Conservation (phyloP, 2,113 vertebrate species). For the Anarrhichthys ocellatus region DNA sequence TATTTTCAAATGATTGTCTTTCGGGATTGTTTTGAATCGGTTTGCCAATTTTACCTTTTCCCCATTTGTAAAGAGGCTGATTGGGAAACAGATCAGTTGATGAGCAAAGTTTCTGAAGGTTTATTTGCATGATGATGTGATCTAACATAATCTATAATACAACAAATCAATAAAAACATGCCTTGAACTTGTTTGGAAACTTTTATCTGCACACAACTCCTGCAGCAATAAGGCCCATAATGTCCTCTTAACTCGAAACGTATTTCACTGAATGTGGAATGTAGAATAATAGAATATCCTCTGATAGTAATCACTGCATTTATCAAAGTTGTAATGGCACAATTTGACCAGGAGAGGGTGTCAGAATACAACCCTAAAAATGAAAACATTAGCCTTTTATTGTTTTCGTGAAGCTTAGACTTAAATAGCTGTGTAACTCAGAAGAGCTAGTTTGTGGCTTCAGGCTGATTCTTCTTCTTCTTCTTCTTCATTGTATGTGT, state of each 20-base stretch:
- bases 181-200: background rate
- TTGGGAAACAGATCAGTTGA: background rate
- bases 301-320: background rate
- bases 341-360: constrained; percentile 34
- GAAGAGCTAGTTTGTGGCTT: background rate
- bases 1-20: background rate
- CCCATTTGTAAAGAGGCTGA: background rate
- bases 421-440: background rate
- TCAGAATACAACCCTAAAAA: background rate
- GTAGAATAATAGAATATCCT: background rate
- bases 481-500: background rate
- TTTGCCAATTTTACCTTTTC: background rate
- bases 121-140: background rate
- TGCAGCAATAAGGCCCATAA: background rate
- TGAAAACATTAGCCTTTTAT: rapidly evolving
- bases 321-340: constrained; percentile 36
- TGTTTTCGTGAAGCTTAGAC: background rate
- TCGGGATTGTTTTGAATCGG: background rate
- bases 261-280: background rate
- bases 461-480: background rate
- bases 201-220: background rate
- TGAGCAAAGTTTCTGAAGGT: background rate
- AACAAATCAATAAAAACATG: background rate
- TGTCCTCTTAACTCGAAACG: background rate
- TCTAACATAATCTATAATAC: background rate